Base-by-base conservation (phyloP, 1,140 invertebrate genomes). In the Chionoecetes opilio region DNA sequence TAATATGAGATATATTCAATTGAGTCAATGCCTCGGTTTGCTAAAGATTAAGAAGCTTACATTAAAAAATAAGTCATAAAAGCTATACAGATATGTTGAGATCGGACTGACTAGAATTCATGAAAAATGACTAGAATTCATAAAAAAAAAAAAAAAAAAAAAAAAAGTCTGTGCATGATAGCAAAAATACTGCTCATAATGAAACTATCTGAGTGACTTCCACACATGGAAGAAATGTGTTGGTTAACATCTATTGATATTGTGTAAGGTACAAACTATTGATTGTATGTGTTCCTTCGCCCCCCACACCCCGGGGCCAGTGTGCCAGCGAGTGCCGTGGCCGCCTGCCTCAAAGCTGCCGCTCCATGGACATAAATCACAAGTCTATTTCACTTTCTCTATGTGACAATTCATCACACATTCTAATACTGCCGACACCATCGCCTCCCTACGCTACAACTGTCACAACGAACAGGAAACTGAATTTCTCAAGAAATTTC, bases 51-150 rank as follows among this genome's bases (percentile, higher is more conserved):
- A n/a, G n/a, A 75, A 75, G 26, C 1, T 5, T 63, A 75, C 46
- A 75, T 1, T 1, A 75, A 75, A 75, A 75, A 75, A 75, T 3
- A 9, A 75, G n/a, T 17, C n/a, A 75, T n/a, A 75, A 75, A 53
- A 53, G 46, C 21, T 41, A 53, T 53, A 53, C 46, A 53, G 11
- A 75, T 75, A 26, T n/a, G 31, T 41, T 88, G 37, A 41, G 37
- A 88, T 88, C 26, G n/a, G 5, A 88, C 21, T 90, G 88, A 90
- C 88, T 53, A 90, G 38, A 90, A 90, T 53, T 53, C 29, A 90
- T 90, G 37, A 14, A 86, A 86, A 35, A 86, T 86, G 35, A 86
- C 88, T 53, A 90, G 38, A 90, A 90, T 53, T 90, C 53, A 90
- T 53, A 26, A 14, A 86, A 53, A 35, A 86, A 3, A 34, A 86